Base-by-base conservation (phyloP, 2,113 vertebrate species). In the Corythornis madagascariensis region DNA sequence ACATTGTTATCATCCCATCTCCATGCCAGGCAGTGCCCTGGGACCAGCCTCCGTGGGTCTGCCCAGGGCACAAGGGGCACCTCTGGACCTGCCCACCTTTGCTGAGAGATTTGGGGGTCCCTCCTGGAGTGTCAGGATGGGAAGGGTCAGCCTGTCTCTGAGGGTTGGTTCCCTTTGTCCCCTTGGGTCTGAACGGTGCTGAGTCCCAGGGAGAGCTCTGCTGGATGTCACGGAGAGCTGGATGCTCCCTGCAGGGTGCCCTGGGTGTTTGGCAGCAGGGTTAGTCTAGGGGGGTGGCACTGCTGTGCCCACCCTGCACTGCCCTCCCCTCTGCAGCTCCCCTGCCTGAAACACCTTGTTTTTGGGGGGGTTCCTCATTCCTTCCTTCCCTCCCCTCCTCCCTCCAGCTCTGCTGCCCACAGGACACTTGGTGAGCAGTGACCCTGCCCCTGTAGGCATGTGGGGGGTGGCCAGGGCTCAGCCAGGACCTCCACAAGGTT, bases 91-190 rank as follows among this genome's bases (percentile, higher is more conserved):
- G 25, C 31, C 31, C 1, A 19, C 31, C 45, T 38, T 66, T 28
- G 64, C 60, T 2, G 0, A 9, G 19, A 29, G 3, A 67, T 55
- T 11, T 6, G 31, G 64, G 25, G 17, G 5, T 16, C 33, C 8
- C 4, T 43, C 29, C 3, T 4, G 5, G 33, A 3, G n/a, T 7
- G 16, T 2, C 7, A 0, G 35, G 24, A 1, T 2, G 65, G 55
- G 56, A 9, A 8, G 81, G 19, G 19, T 15, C 86, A 63, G 47
- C 18, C 43, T 4, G 22, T 11, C 61, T 43, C 1, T 2, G 8
- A 15, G 40, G 6, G 11, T 11, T 7, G 20, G 65, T 40, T 48
- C 70, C 38, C 19, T n/a, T 40, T 25, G 3, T 31, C 42, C 56
- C 0, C 0, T 8, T 22, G 2, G 24, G 7, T 12, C 18, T 53